Evolutionary conservation across 2,888 invertebrate species (phyloP), one percentile per base, ranked within the genome.

Genomic region (Rhopalosiphum nymphaeae): DNA sequence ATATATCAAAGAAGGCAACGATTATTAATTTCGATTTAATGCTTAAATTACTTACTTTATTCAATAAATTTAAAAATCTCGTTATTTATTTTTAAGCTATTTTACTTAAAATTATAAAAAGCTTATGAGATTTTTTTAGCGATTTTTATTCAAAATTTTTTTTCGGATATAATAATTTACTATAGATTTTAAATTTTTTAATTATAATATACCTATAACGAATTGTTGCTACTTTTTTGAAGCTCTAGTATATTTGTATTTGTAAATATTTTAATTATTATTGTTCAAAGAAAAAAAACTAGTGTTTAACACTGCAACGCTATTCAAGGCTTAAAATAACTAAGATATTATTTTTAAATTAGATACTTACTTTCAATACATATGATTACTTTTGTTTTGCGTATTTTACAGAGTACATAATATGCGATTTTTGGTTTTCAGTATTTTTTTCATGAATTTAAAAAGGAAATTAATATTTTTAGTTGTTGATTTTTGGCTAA

Each of bases 221-320:
- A 78, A 5, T 21, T 78, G 36, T 78, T n/a, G n/a, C 36, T 13
- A 36, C 21, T 44, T 78, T 5, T 21, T 36, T 16, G 78, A 78
- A 36, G 36, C 78, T 78, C 2, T 36, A 78, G 78, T 78, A 36
- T 78, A 78, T 36, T 78, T 78, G 36, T 78, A 78, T 78, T 78
- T 67, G 16, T 67, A n/a, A 67, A n/a, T n/a, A n/a, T 67, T 67
- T 78, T 36, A 36, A 78, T 78, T 36, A 78, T 36, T 7, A 78
- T 21, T 67, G 67, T 78, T 36, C 78, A 78, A 78, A 78, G 78
- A 36, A 78, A 78, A 61, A 78, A 78, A 36, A 78, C 78, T 78
- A 78, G 36, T 78, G 36, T 78, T 78, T 78, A 36, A 36, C 67
- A 36, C 36, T 78, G 16, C 67, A 0, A 78, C 36, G 78, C 36